Evolutionary conservation across 2,888 invertebrate species (phyloP), one percentile per base, ranked within the genome.

Genomic region (Agonum fuliginosum): DNA sequence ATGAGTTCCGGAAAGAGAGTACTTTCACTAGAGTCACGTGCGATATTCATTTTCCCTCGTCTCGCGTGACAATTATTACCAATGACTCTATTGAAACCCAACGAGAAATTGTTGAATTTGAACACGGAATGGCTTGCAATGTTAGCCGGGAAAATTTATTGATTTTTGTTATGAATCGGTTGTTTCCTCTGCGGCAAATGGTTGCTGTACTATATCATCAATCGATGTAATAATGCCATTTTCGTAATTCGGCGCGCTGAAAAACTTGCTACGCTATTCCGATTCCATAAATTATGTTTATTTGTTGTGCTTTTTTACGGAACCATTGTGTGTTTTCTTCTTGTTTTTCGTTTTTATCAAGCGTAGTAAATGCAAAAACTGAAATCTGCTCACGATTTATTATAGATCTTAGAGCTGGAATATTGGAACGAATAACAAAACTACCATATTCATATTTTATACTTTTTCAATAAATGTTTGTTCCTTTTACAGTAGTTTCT

Each of bases 51-150:
- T 67, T 37, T 12, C 67, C 43, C 22, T 67, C 43, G 67, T 67
- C 22, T 67, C 43, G 67, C 67, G 67, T 67, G 67, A 67, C 67
- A 67, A 67, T 67, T 67, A 67, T 67, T 67, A 67, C 67, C 67
- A 67, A 67, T 67, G 67, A 67, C 67, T 67, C 67, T 67, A 67
- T 67, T 67, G 41, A 67, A 67, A 67, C 41, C 14, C 41, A 37
- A 67, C 41, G 67, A 43, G 67, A 43, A 67, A 62, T 62, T 62
- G 62, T 62, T 30, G 62, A 62, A 62, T 62, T 62, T 62, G 19
- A 34, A 19, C 62, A 62, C 62, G 62, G 34, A 62, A 34, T 62
- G 62, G 34, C 62, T 62, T 37, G 62, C 62, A 20, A 34, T 30
- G 20, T 62, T 62, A 62, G 17, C 30, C 62, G 62, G 6, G 30